Evolutionary conservation across 2,113 vertebrate species (phyloP).

Genomic region (Phoenicopterus ruber): DNA sequence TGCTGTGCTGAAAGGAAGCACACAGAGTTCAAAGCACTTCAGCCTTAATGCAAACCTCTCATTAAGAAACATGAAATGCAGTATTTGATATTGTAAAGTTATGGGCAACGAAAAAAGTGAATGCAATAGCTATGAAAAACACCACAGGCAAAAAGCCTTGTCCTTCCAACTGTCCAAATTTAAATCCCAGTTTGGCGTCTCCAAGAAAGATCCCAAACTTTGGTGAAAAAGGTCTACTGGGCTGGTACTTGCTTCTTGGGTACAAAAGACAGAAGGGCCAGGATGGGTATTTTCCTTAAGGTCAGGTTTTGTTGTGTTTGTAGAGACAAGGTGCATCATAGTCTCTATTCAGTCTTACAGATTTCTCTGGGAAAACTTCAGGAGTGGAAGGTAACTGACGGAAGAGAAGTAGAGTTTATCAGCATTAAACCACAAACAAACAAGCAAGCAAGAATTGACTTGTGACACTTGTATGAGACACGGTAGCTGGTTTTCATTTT

Average conservation of each 20-base stretch:
- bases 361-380: background rate
- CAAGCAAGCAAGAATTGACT: background rate
- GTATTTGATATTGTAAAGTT: background rate
- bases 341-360: background rate
- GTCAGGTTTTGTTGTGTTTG: background rate
- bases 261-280: background rate
- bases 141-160: background rate
- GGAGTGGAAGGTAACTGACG: background rate
- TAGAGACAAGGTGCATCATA: background rate
- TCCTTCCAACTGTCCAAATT: background rate
- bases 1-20: constrained; percentile 42
- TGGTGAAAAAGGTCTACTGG: background rate
- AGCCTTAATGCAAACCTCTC: constrained; percentile 39
- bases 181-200: background rate
- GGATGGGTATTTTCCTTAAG: background rate
- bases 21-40: constrained; percentile 44
- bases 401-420: background rate
- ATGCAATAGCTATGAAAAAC: background rate
- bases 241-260: background rate
- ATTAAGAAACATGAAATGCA: constrained; percentile 58
- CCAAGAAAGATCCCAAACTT: background rate
- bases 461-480: background rate
- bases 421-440: background rate
- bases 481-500: background rate
- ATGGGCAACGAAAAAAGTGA: background rate